Evolutionary conservation across 2,113 vertebrate genomes (phyloP), one percentile per base, ranked within the genome.

Genomic region (Rhinopithecus roxellana): DNA sequence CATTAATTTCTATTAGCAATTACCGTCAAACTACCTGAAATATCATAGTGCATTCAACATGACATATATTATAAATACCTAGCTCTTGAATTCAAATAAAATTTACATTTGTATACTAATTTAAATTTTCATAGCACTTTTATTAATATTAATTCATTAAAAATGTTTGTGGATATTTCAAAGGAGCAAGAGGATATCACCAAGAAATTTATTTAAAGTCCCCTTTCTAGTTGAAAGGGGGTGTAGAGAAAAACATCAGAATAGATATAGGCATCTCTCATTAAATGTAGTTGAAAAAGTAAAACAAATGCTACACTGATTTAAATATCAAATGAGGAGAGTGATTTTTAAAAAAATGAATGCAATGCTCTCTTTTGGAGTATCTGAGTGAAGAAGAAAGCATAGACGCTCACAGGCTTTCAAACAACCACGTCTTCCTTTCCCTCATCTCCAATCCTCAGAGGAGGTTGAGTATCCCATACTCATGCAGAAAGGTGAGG

Each of bases 261-360:
- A 82, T 17, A 84, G 64, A 91, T 64, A 50, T 13, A 55, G 4
- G 89, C 23, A n/a, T 23, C 25, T 89, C 70, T 82, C 38, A 45
- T 6, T 23, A 95, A 95, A 87, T 11, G 16, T 13, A 88, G 40
- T 50, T 93, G n/a, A 94, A 40, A 90, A 89, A 89, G 79, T 55
- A 93, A 92, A 92, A 90, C 70, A 79, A 83, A n/a, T 18, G 18
- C 40, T 50, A 75, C 12, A 4, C 69, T 92, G 38, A 93, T 92
- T 93, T 97, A 89, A 95, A 93, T 90, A 95, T 83, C 82, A 97
- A 96, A 88, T 40, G 23, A 92, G 16, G 35, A 40, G 57, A 75
- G 3, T 85, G 30, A 52, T 61, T 96, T 79, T 55, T 80, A 1
- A 17, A 35, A 64, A 64, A 74, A 40, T 77, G 32, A 95, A 64